These are phyloP conservation scores for Acanthacorydalis orientalis DNA, from an alignment of 2,888 invertebrate species.

Conservation along the genomic window DNA sequence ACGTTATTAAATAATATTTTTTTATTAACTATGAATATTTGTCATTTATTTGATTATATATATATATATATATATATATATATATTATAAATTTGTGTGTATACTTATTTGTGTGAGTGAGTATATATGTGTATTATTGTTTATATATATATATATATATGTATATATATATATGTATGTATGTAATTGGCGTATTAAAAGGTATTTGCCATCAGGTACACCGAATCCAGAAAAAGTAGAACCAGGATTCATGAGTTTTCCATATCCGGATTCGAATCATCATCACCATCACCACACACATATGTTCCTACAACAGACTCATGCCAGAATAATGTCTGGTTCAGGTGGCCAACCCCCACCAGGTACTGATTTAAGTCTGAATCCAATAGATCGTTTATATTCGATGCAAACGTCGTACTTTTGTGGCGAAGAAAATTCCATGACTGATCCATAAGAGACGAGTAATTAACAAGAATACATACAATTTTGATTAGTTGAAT, in stretches of 20 bases:
- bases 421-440: slow-evolving; percentile 32
- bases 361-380: slow-evolving; percentile 28
- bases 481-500: too few relatives aligned
- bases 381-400: slow-evolving; percentile 43
- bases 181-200: too few relatives aligned
- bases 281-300: not conserved
- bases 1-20: too few relatives aligned
- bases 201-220: slow-evolving; percentile 11
- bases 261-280: slow-evolving; percentile 8
- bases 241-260: slow-evolving; percentile 19
- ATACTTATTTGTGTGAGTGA: too few relatives aligned
- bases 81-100: too few relatives aligned
- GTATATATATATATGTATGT: too few relatives aligned
- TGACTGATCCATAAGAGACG: slow-evolving; percentile 12
- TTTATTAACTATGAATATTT: too few relatives aligned
- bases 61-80: too few relatives aligned
- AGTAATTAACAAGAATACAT: too few relatives aligned
- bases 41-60: too few relatives aligned
- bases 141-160: too few relatives aligned
- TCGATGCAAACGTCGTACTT: slow-evolving; percentile 49
- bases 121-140: too few relatives aligned
- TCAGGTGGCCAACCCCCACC: slow-evolving; percentile 25
- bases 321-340: slow-evolving; percentile 15
- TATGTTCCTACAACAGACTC: slow-evolving; percentile 8
- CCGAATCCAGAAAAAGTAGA: slow-evolving; percentile 18